Conservation (phyloP, 2,113 vertebrate genomes). For the Passer montanus region DNA sequence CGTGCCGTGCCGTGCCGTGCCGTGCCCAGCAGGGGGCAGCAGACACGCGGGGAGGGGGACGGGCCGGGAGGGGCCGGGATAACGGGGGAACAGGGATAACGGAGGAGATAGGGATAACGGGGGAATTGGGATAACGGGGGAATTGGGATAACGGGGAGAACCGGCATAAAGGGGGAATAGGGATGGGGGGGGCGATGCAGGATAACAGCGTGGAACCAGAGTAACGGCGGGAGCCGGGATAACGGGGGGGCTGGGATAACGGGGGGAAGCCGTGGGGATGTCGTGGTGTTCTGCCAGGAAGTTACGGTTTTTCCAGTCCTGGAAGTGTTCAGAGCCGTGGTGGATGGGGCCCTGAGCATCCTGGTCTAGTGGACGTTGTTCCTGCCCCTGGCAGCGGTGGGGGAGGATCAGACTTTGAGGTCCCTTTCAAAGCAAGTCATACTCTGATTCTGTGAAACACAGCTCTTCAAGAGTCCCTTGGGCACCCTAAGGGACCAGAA, state of each 20-base stretch:
- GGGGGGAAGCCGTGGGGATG: not conserved
- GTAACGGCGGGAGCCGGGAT: too few species aligned
- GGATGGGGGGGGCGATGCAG: too few species aligned
- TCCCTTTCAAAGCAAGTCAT: not conserved
- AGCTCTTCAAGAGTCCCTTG: rapidly evolving
- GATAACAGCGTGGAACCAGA: too few species aligned
- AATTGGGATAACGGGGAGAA: too few species aligned
- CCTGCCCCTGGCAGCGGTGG: not conserved
- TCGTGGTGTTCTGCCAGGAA: rapidly evolving
- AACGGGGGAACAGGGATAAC: too few species aligned
- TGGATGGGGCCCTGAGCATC: not conserved
- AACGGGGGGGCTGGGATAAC: not conserved
- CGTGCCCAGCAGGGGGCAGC: constrained; percentile 33
- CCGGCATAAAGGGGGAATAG: too few species aligned
- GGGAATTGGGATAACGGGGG: too few species aligned
- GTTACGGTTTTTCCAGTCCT: rapidly evolving
- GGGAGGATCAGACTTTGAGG: not conserved
- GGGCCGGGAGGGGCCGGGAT: too few species aligned
- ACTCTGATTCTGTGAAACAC: too few species aligned
- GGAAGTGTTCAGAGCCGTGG: rapidly evolving
- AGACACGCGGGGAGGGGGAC: not conserved
- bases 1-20: too few species aligned
- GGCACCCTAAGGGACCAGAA: not conserved
- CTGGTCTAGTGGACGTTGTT: not conserved
- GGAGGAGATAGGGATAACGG: too few species aligned